Evolutionary conservation across 2,113 vertebrate genomes (phyloP), one percentile per base, ranked within the genome.

Genomic region (Mirza zaza): DNA sequence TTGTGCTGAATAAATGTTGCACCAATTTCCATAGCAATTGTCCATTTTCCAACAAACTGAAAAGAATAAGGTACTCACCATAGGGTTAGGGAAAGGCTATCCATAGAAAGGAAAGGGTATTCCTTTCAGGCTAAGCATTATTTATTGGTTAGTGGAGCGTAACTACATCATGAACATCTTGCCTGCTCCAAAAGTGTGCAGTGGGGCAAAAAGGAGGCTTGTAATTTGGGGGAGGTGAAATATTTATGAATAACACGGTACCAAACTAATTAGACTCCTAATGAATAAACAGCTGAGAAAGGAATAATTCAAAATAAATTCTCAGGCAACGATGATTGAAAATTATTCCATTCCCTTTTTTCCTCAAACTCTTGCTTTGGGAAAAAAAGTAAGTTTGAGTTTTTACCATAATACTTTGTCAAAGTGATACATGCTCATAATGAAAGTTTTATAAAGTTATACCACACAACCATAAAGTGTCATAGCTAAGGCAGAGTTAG

Each of bases 1-100:
- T 27, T 14, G 13, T 87, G 48, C 52, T 96, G 55, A 90, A 94
- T 86, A 87, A 90, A 86, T 70, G 48, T 20, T 34, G 17, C 27
- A 59, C 18, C 84, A 81, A 55, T 95, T 77, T 59, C 68, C 70
- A 76, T 50, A 50, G 25, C 77, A 97, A 92, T 8, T 82, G 32
- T 25, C 27, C 75, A 86, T 42, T 94, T 85, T 82, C 52, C 57
- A 89, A 42, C n/a, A 94, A 95, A 65, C 17, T 70, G 85, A 81
- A 94, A 87, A 73, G 73, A 97, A 95, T 68, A 32, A 93, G 0
- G 20, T 73, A 80, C 34, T 27, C 55, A 15, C 70, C 55, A 29
- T 57, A 42, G 36, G 21, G 13, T 75, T 84, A 85, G n/a, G 36
- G 27, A 91, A 93, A 65, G 67, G 9, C 7, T 75, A 12, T 21